phyloP scores from a whole-genome alignment of 53 echinoderm and acorn worm species.

The Holothuria scabra region DNA sequence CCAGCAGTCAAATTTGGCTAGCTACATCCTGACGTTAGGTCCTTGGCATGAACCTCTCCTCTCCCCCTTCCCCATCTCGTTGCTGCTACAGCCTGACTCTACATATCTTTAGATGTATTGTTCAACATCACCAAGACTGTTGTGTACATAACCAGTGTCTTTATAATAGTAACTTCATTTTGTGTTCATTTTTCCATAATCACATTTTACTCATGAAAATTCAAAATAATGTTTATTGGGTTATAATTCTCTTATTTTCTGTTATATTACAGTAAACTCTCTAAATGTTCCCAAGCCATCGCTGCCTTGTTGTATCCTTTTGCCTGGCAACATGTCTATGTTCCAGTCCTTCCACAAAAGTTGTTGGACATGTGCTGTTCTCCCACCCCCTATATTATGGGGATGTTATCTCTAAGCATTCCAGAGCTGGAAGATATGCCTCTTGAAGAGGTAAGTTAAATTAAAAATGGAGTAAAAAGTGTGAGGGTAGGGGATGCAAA shows the following conservation, averaged over 20 bases:
- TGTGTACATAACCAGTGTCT: too few relatives aligned
- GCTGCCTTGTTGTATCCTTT: slow-evolving; percentile 94
- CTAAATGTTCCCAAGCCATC: slow-evolving; percentile 95
- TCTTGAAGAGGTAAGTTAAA: slow-evolving; percentile 88
- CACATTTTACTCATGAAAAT: too few relatives aligned
- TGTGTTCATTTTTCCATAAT: too few relatives aligned
- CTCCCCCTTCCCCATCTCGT: too few relatives aligned
- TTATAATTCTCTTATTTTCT: background rate
- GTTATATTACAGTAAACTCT: slow-evolving; percentile 78
- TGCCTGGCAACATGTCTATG: slow-evolving; percentile 98
- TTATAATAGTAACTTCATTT: too few relatives aligned
- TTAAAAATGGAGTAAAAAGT: background rate
- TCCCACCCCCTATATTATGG: slow-evolving; percentile 98
- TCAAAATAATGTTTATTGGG: too few relatives aligned
- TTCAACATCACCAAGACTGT: too few relatives aligned
- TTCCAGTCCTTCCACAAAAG: slow-evolving; percentile 95
- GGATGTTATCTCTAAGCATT: slow-evolving; percentile 92
- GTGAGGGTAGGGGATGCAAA: background rate
- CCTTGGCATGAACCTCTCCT: too few relatives aligned
- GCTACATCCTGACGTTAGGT: too few relatives aligned
- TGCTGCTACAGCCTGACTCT: too few relatives aligned
- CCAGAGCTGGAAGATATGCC: slow-evolving; percentile 90
- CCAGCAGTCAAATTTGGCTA: too few relatives aligned
- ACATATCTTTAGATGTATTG: too few relatives aligned
- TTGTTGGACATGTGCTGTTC: slow-evolving; percentile 98